Conservation (phyloP, 2,797 vertebrate species). For the Nannoperca australis region DNA sequence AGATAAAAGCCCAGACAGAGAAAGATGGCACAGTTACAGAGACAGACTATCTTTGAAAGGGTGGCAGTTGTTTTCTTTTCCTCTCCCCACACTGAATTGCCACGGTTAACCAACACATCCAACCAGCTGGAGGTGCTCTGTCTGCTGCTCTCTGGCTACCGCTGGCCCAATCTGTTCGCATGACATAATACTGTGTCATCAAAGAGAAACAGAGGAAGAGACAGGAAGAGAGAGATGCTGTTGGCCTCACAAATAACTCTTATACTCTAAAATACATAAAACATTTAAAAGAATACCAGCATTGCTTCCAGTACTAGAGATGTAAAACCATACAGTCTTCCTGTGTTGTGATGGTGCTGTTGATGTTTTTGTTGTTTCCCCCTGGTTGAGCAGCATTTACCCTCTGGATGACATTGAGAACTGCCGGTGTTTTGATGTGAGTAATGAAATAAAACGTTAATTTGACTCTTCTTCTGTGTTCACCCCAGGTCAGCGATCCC, state of each 20-base stretch:
- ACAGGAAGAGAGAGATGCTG: conserved; percentile 22
- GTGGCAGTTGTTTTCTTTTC: conserved; percentile 26
- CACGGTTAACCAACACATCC: conserved; percentile 69
- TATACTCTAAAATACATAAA: conserved; percentile 20
- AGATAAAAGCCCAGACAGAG: conserved; percentile 47
- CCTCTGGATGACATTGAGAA: conserved; percentile 77
- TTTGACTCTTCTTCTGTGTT: conserved; percentile 67
- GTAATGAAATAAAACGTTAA: conserved; percentile 80
- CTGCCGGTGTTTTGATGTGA: conserved; percentile 52
- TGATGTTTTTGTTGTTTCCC: conserved; percentile 37
- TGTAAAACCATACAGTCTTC: conserved; percentile 2
- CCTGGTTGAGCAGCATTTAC: conserved; percentile 49
- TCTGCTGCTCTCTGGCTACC: conserved; percentile 38
- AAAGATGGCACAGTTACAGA: conserved; percentile 33
- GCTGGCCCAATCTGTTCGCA: conserved; percentile 47
- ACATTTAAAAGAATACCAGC: conserved; percentile 27
- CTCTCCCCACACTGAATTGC: conserved; percentile 54
- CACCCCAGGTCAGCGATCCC: conserved; percentile 69
- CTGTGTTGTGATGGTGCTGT: background rate
- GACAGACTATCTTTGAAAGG: conserved; percentile 42
- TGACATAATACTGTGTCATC: conserved; percentile 40
- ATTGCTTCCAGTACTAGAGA: conserved; percentile 2
- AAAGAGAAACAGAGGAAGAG: conserved; percentile 36
- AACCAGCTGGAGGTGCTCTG: conserved; percentile 47
- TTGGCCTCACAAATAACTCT: conserved; percentile 31